These are phyloP conservation scores for Byasa hedistus DNA, from an alignment of 2,888 invertebrate genomes.

Conservation along the genomic window DNA sequence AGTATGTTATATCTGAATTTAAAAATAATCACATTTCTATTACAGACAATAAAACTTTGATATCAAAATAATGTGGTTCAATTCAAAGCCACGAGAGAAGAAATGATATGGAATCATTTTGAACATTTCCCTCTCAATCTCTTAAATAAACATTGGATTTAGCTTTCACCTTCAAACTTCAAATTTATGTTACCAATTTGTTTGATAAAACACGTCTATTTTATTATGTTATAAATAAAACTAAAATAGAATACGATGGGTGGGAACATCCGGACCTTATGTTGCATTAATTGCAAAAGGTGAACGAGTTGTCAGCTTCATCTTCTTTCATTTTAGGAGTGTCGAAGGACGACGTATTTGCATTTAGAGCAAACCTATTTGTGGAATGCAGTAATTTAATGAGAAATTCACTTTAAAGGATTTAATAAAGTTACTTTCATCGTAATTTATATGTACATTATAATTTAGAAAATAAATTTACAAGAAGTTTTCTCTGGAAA, in stretches of 20 bases:
- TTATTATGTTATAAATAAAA: neutral
- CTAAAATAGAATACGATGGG: constrained; percentile 5
- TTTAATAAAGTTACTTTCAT: neutral
- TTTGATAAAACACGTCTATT: neutral
- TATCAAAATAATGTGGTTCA: too few relatives aligned
- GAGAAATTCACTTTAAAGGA: neutral
- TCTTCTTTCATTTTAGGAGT: constrained; percentile 36
- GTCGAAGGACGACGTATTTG: constrained; percentile 39
- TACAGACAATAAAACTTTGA: too few relatives aligned
- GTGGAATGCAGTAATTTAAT: neutral
- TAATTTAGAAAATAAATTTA: too few relatives aligned
- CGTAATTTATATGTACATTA: too few relatives aligned
- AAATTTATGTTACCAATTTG: neutral
- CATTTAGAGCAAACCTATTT: constrained; percentile 9
- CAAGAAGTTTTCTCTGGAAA: too few relatives aligned
- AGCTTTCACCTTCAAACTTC: neutral
- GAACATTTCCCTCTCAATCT: too few relatives aligned
- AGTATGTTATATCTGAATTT: too few relatives aligned
- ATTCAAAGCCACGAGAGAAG: too few relatives aligned
- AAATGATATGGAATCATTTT: too few relatives aligned
- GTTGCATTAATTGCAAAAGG: constrained; percentile 43
- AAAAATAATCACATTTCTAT: too few relatives aligned
- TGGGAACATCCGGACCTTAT: constrained; percentile 17
- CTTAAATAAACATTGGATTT: too few relatives aligned
- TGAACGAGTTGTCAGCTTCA: constrained; percentile 43